These are phyloP conservation scores for Physeter macrocephalus DNA, from an alignment of 2,113 vertebrate species.

Conservation along the genomic window DNA sequence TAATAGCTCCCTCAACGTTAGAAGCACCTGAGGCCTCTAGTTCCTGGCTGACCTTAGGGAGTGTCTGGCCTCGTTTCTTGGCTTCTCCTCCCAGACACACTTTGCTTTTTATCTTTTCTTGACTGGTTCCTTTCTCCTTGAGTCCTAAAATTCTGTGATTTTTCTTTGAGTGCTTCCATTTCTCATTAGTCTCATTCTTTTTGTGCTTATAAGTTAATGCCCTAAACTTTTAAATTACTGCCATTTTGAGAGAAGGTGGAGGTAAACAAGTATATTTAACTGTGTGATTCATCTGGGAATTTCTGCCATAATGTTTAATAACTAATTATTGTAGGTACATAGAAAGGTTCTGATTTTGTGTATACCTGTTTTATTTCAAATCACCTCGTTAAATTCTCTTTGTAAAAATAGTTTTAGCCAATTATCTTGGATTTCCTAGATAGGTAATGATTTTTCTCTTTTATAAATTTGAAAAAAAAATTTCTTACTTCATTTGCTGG, in stretches of 20 bases:
- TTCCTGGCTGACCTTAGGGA: neutral
- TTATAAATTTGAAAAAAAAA: neutral
- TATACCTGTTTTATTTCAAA: neutral
- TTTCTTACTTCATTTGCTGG: neutral
- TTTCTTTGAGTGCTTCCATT: neutral
- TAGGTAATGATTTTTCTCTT: neutral
- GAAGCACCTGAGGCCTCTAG: neutral
- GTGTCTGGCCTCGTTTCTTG: neutral
- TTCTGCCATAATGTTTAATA: neutral
- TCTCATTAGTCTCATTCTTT: neutral
- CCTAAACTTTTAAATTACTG: neutral
- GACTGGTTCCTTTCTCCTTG: neutral
- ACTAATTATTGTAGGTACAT: neutral
- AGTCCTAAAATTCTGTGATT: neutral
- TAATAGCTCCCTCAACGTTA: neutral
- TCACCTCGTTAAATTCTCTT: neutral
- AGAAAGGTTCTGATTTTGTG: neutral
- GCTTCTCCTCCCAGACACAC: neutral
- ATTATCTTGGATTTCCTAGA: neutral
- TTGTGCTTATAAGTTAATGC: neutral
- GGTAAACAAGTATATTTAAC: neutral
- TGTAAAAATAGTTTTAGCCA: neutral
- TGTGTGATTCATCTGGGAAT: neutral
- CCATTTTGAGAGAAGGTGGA: neutral
- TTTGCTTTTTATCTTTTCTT: neutral